Evolutionary conservation across 2,888 invertebrate species (phyloP), one percentile per base, ranked within the genome.

Genomic region (Microctonus aethiopoides): DNA sequence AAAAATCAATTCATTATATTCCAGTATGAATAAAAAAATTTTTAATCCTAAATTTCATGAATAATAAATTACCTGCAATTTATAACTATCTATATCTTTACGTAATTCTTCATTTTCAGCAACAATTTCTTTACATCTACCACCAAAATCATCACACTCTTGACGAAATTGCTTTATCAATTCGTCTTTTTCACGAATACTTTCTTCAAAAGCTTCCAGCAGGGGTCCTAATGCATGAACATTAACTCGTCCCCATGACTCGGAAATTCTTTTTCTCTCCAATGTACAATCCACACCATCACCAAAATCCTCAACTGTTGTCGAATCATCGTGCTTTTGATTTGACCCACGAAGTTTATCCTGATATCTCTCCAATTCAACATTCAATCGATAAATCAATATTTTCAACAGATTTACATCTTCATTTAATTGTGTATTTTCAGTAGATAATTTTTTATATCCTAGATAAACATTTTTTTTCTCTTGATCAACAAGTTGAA

Each of bases 151-250:
- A 73, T 92, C 91, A 72, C 95, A 90, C 81, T 94, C 93, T 46
- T 88, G 88, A 77, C 92, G 92, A 75, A 94, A 94, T 76, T 91
- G 91, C 20, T 88, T 81, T 60, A 95, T 91, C 0, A 95, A 88
- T 51, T 90, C 90, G 69, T 93, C 92, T 81, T 95, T 95, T 78
- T 95, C 95, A 76, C 88, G 89, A 0, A 95, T 84, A 73, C 92
- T 92, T 80, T 94, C 94, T 84, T 94, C 92, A 79, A 94, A 95
- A 0, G 94, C 93, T 80, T 93, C 91, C 74, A 95, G 88, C 4
- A 95, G 87, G 0, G 95, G 95, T 0, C 90, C 92, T 74, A 92
- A 83, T 0, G 91, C 92, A 78, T 92, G 92, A 0, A 89, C 88
- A 78, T 92, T 91, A 1, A 89, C 81, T 84, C 86, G 76, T 80